phyloP scores from a whole-genome alignment of 2,113 vertebrate genomes.

The Hemiscyllium ocellatum region DNA sequence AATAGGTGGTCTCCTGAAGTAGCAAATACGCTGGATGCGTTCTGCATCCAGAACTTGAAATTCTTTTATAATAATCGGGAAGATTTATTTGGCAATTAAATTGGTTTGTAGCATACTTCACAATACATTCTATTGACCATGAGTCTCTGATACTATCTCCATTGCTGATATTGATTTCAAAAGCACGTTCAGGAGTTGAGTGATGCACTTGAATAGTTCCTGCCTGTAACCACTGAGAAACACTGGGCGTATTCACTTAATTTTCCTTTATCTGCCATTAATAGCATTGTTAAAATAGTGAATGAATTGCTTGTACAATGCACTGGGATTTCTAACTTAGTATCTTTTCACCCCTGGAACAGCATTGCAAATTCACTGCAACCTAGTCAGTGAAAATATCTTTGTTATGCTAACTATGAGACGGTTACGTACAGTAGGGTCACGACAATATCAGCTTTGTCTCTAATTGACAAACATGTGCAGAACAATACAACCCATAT shows the following conservation, averaged over 20 bases:
- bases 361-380: not conserved
- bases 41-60: not conserved
- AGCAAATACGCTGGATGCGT: not conserved
- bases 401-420: not conserved
- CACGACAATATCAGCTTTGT: not conserved
- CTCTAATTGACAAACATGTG: not conserved
- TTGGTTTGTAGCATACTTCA: not conserved
- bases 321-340: not conserved
- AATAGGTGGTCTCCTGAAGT: not conserved
- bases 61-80: not conserved
- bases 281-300: not conserved
- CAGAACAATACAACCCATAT: not conserved
- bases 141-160: not conserved
- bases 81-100: slow-evolving; percentile 16
- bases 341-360: not conserved
- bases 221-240: not conserved
- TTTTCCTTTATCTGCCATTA: not conserved
- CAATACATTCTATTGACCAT: no score
- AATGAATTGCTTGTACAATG: not conserved
- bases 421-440: not conserved
- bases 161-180: not conserved
- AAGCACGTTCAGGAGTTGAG: not conserved
- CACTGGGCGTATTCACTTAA: not conserved
- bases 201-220: not conserved
- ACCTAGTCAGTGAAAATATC: not conserved